These are phyloP conservation scores for Tuberolachnus salignus DNA, from an alignment of 2,888 invertebrate species.

Conservation along the genomic window DNA sequence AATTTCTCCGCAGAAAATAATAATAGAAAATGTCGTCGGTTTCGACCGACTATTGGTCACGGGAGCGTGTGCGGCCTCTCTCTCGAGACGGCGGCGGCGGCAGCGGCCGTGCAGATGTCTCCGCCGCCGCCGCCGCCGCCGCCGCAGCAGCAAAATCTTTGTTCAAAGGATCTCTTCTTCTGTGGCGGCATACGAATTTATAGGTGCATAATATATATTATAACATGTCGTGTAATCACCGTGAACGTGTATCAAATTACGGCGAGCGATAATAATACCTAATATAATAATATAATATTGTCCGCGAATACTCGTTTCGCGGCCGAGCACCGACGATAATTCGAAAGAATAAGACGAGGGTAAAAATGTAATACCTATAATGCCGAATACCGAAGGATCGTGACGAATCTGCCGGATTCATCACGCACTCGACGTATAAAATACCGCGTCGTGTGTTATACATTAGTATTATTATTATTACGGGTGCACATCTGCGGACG, in stretches of 20 bases:
- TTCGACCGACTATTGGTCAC: constrained; percentile 45
- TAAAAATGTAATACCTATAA: neutral
- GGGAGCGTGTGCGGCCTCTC: constrained; percentile 43
- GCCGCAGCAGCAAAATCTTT: too few relatives aligned
- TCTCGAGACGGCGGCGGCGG: constrained; percentile 8
- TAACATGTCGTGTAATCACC: neutral
- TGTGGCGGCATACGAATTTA: too few relatives aligned
- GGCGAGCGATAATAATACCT: neutral
- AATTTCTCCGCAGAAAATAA: constrained; percentile 7
- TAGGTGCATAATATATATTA: too few relatives aligned
- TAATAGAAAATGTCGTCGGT: constrained; percentile 25
- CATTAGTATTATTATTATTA: too few relatives aligned
- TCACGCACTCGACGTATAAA: neutral
- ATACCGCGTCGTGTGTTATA: neutral
- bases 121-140: too few relatives aligned
- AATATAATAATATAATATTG: neutral
- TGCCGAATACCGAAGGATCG: neutral
- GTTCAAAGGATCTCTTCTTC: too few relatives aligned
- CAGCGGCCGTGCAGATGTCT: constrained; percentile 1
- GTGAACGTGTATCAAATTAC: neutral
- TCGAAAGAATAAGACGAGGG: too few relatives aligned
- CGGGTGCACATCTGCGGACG: neutral
- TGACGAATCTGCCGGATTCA: constrained; percentile 13
- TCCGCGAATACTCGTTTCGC: neutral
- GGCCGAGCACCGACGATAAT: neutral